These are phyloP conservation scores for Holacanthella duospinosa DNA, from an alignment of 2,888 invertebrate species.

Conservation along the genomic window DNA sequence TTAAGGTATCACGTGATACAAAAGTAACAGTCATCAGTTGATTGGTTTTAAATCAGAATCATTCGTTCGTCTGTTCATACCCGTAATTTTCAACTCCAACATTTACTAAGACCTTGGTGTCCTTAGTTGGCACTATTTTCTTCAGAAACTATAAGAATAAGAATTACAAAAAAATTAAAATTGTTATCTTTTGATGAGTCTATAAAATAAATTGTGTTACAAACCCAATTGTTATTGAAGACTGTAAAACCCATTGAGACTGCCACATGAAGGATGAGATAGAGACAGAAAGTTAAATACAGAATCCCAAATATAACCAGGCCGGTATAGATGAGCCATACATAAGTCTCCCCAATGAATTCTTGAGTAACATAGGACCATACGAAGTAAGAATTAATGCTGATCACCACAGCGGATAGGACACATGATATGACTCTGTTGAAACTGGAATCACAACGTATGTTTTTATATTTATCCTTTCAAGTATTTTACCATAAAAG, in stretches of 20 bases:
- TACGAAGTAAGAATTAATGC: constrained; percentile 70
- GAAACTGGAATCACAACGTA: constrained; percentile 46
- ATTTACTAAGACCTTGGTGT: constrained; percentile 12
- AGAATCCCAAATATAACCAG: constrained; percentile 51
- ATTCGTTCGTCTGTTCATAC: constrained; percentile 27
- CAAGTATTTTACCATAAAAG: not conserved
- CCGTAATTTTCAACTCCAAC: constrained; percentile 34
- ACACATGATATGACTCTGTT: constrained; percentile 58
- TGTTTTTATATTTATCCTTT: not conserved
- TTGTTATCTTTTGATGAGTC: too few relatives aligned
- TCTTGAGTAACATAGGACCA: constrained; percentile 47
- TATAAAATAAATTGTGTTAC: too few relatives aligned
- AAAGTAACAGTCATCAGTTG: too few relatives aligned
- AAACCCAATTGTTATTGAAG: constrained; percentile 35
- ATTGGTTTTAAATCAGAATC: too few relatives aligned
- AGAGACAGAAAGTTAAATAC: constrained; percentile 62
- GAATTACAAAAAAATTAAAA: too few relatives aligned
- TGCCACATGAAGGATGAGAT: constrained; percentile 61
- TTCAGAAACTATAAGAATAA: not conserved
- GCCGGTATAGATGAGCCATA: constrained; percentile 44
- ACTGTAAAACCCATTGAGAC: constrained; percentile 52
- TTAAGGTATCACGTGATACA: too few relatives aligned
- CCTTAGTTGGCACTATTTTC: not conserved
- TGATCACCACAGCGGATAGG: constrained; percentile 59
- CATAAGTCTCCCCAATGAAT: constrained; percentile 42